Evolutionary conservation across 2,888 invertebrate genomes (phyloP), one percentile per base, ranked within the genome.

Genomic region (Hydriomena furcata): DNA sequence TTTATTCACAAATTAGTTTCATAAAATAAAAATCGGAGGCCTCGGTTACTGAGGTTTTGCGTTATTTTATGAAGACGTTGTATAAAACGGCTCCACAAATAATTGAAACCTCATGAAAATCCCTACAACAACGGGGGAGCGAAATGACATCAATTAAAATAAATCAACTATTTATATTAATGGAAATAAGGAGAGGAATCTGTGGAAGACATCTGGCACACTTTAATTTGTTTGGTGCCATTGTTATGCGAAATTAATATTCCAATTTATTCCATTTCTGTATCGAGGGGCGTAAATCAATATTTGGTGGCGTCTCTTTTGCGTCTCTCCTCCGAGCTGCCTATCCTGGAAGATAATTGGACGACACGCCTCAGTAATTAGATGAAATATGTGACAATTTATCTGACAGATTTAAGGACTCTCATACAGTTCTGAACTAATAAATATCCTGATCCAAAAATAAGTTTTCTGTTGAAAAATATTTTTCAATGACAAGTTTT

Each of bases 181-280:
- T 78, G 76, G 71, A 79, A 82, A 80, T 76, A 73, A 68, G 76
- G 65, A 63, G 67, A 64, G 68, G 68, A 69, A 71, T 78, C 87
- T 84, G 82, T 71, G 63, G 72, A 75, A 78, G 86, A 87, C 89
- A 89, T 87, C 89, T 88, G 87, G 83, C 81, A 77, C 79, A 82
- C 82, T 87, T 83, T 86, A 88, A 89, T 88, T 90, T 88, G 86
- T 87, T 85, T 82, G 83, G 79, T 73, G 71, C 73, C 82, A 85
- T 88, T 89, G 89, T 88, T 82, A 81, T 84, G 85, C 83, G 76
- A 82, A 88, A 90, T 90, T 90, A 90, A 89, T 90, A 90, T 89
- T 89, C 87, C 83, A 88, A 89, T 88, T 88, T 88, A 89, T 89
- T 89, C 88, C 83, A 83, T 82, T 84, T 84, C 81, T 80, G 82